Evolutionary conservation across 2,797 vertebrate species (phyloP).

Genomic region (Thunnus albacares): DNA sequence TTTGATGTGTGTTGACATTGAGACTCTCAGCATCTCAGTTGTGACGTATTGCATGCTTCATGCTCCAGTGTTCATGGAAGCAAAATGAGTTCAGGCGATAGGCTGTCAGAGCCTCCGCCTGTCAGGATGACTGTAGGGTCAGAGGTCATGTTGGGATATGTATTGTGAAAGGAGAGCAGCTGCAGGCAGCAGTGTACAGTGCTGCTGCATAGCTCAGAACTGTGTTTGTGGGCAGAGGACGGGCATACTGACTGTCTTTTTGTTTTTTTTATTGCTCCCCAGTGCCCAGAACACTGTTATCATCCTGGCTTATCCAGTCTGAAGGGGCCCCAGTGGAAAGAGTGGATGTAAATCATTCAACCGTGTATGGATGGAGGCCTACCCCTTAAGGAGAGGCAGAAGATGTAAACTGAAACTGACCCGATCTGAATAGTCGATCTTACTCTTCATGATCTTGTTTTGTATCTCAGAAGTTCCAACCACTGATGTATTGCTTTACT

Average conservation of each 20-base stretch:
- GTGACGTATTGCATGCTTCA: slow-evolving; percentile 56
- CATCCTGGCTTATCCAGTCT: slow-evolving; percentile 60
- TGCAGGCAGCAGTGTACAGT: slow-evolving; percentile 34
- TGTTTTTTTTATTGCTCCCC: slow-evolving; percentile 45
- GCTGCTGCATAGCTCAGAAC: slow-evolving; percentile 22
- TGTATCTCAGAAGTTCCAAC: slow-evolving; percentile 21
- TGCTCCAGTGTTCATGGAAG: slow-evolving; percentile 60
- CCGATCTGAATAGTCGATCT: slow-evolving; percentile 40
- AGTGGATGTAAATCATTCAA: slow-evolving; percentile 67
- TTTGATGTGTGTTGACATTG: slow-evolving; percentile 63
- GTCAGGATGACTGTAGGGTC: slow-evolving; percentile 66
- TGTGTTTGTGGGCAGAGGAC: slow-evolving; percentile 54
- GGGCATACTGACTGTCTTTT: slow-evolving; percentile 22
- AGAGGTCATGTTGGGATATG: slow-evolving; percentile 57
- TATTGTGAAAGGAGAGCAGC: slow-evolving; percentile 42
- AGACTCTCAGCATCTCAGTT: slow-evolving; percentile 40
- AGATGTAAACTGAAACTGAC: slow-evolving; percentile 59
- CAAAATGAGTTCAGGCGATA: slow-evolving; percentile 47
- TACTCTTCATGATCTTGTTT: slow-evolving; percentile 36
- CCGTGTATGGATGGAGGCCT: slow-evolving; percentile 41
- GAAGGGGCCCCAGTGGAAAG: slow-evolving; percentile 60
- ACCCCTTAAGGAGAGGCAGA: slow-evolving; percentile 38
- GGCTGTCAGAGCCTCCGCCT: slow-evolving; percentile 64
- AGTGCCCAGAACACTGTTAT: slow-evolving; percentile 51
- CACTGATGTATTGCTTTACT: background rate